Evolutionary conservation across 2,888 invertebrate genomes (phyloP), one percentile per base, ranked within the genome.

Genomic region (Drosophila sordidapex): DNA sequence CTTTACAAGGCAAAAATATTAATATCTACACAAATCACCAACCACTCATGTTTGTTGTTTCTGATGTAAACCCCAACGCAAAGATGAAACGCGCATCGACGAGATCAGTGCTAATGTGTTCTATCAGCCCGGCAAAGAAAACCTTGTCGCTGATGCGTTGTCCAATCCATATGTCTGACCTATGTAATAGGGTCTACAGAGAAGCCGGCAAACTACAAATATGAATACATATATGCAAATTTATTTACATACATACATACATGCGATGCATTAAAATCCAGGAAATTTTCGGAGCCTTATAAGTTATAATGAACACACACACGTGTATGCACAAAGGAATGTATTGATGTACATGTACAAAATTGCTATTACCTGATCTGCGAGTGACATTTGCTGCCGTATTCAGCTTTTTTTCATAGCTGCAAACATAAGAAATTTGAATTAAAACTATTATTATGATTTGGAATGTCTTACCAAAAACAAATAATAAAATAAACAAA

Each of bases 301-400:
- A 52, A 61, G 36, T n/a, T 46, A 38, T 38, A 49, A 54, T 21
- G 49, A 56, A 48, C 29, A n/a, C 21, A 38, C 15, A 40, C 11
- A 21, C 61, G 38, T 56, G 38, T 59, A 53, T 62, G 59, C 64
- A 27, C 25, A 36, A 8, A 18, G 4, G 10, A 18, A 49, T 62
- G 58, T 53, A 72, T 46, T 46, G 25, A 46, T 15, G 60, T 69
- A 72, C 71, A 65, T 74, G 73, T 68, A 72, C 77, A 82, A 74
- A 86, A 76, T 74, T 82, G 75, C 68, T 73, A 87, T 94, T 96
- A 96, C 96, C 96, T 96, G 96, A 95, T 97, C 96, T 96, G 96
- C 96, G 96, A 96, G 96, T 96, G 96, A 96, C 97, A 97, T 97
- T 96, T 96, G 96, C 96, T 86, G 86, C 87, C 81, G 60, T 86